These are phyloP conservation scores for Laupala kohalensis DNA, from an alignment of 1,140 invertebrate genomes.

Conservation along the genomic window DNA sequence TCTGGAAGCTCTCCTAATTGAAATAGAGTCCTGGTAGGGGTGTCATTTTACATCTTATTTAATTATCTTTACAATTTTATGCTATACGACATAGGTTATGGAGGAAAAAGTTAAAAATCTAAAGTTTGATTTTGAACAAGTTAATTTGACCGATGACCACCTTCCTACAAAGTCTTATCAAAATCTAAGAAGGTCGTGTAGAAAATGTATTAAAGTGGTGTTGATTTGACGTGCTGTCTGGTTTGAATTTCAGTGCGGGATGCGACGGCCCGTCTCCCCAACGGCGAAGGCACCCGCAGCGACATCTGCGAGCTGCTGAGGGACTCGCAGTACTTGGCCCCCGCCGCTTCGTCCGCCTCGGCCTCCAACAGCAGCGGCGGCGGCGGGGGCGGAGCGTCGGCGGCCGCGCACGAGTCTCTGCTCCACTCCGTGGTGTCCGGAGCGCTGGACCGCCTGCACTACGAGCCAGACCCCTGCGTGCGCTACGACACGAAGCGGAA, in stretches of 20 bases:
- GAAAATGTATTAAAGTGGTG: not conserved
- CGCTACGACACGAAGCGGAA: slow-evolving; percentile 79
- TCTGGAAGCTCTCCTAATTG: no score
- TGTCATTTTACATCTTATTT: no score
- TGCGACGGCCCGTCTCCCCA: slow-evolving; percentile 81
- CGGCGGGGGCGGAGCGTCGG: slow-evolving; percentile 22
- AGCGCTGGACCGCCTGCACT: slow-evolving; percentile 75
- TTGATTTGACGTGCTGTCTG: slow-evolving; percentile 6
- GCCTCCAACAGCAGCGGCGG: slow-evolving; percentile 61
- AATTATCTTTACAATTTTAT: no score
- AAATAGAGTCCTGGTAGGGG: no score
- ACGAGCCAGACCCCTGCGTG: slow-evolving; percentile 79
- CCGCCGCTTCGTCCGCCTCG: slow-evolving; percentile 70
- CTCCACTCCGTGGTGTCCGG: slow-evolving; percentile 78
- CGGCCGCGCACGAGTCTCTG: slow-evolving; percentile 33
- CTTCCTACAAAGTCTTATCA: no score
- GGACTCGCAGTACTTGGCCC: slow-evolving; percentile 72
- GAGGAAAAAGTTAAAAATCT: no score
- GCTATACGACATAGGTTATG: no score
- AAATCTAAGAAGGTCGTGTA: no score
- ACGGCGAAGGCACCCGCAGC: slow-evolving; percentile 81
- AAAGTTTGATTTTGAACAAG: no score
- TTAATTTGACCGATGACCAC: not conserved
- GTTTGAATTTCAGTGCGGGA: slow-evolving; percentile 52
- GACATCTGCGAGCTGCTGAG: slow-evolving; percentile 76